A percentile compares a stretch with the other conserved stretches of the same genome.
These are phyloP conservation scores for Henricia sp. DNA, from an alignment of 53 echinoderm and acorn worm genomes.

Conservation along the genomic window DNA sequence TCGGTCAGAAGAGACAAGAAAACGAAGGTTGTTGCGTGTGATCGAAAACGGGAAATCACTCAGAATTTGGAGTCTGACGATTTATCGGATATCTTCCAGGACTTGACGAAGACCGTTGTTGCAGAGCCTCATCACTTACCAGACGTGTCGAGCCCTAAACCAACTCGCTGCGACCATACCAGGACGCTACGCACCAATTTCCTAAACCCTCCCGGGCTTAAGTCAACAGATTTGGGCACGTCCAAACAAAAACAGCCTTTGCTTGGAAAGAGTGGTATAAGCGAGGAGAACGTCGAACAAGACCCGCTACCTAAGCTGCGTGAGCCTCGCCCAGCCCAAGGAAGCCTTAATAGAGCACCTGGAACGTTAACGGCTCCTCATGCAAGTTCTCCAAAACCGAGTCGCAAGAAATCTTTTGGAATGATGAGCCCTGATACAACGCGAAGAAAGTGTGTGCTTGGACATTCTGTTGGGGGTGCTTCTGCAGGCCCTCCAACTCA, in stretches of 20 bases:
- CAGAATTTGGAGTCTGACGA: too few species aligned
- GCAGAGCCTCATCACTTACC: constrained; percentile 7
- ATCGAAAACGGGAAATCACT: too few species aligned
- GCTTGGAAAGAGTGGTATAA: neutral
- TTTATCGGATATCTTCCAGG: too few species aligned
- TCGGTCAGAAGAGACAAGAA: too few species aligned
- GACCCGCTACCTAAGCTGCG: constrained; percentile 1
- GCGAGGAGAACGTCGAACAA: neutral
- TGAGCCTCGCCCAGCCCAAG: neutral
- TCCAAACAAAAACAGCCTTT: neutral
- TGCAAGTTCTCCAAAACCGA: neutral
- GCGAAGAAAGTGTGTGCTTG: neutral
- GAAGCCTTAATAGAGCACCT: neutral
- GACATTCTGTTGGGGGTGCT: neutral
- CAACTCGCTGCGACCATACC: neutral
- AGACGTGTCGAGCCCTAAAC: neutral
- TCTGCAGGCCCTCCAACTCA: neutral
- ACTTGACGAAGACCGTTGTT: neutral
- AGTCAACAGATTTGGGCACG: neutral
- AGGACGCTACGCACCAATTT: neutral
- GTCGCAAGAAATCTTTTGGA: neutral
- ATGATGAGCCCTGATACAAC: neutral
- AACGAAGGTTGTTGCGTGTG: too few species aligned
- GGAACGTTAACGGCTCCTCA: neutral
- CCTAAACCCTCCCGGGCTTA: neutral